Percentiles rank a stretch among this genome's conserved stretches.
Evolutionary conservation across 2,797 vertebrate genomes (phyloP).

Genomic region (Synanceia verrucosa): DNA sequence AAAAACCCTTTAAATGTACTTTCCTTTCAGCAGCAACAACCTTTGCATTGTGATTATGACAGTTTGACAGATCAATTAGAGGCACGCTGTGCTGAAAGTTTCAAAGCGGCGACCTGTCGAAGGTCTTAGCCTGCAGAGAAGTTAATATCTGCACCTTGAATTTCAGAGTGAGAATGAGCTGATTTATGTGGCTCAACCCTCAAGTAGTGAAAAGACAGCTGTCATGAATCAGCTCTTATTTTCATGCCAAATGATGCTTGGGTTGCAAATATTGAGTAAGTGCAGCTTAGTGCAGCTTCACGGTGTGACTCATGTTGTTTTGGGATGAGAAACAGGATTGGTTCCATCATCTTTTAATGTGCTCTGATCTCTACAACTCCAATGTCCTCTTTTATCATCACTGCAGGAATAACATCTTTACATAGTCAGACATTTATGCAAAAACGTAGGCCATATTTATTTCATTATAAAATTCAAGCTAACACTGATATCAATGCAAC

Average conservation of each 20-base stretch:
- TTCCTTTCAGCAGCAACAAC: constrained; percentile 3
- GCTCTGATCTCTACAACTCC: constrained; percentile 3
- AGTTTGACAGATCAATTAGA: constrained; percentile 55
- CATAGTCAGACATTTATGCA: neutral
- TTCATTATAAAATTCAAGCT: neutral
- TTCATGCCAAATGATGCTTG: neutral
- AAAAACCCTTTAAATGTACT: constrained; percentile 34
- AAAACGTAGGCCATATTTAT: neutral
- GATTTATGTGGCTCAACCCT: neutral
- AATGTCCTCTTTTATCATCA: neutral
- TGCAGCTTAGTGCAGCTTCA: neutral
- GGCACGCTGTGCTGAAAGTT: constrained; percentile 9
- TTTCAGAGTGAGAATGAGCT: constrained; percentile 3
- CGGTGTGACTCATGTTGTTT: neutral
- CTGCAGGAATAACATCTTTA: neutral
- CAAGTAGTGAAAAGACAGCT: constrained; percentile 6
- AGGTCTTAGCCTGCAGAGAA: neutral
- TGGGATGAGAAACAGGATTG: neutral
- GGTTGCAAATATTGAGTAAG: constrained; percentile 2
- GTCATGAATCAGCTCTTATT: constrained; percentile 8
- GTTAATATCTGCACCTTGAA: constrained; percentile 1
- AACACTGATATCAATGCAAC: neutral
- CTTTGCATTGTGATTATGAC: constrained; percentile 42
- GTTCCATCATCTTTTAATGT: constrained; percentile 19
- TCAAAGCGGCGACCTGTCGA: constrained; percentile 10